Base-by-base conservation (phyloP, 2,888 invertebrate species). In the Ormyrus labotus region DNA sequence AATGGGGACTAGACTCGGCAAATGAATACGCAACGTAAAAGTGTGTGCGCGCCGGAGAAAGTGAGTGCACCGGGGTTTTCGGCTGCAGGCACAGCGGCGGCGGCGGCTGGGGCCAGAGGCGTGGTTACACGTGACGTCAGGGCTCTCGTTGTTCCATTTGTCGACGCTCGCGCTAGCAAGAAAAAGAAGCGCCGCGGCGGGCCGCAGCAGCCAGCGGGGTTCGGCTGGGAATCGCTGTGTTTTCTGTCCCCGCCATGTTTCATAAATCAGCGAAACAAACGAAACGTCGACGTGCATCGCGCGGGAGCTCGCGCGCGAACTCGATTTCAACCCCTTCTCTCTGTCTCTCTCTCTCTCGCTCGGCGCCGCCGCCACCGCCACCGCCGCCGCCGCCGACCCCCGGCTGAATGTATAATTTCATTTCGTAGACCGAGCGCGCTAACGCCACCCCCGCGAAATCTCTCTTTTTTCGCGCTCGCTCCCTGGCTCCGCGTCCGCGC, bases 261-360 rank as follows among this genome's bases (percentile, higher is more conserved):
- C 89, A 89, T 89, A 89, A 89, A 89, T 89, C 89, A 89, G 87
- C 88, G 88, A 89, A 89, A 88, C 89, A 89, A 89, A 89, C 89
- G 89, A 87, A 86, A 87, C 85, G 85, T 85, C 86, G 78, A 67
- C 76, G 76, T 64, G 70, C 76, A 64, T 71, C 64, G 34, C 34
- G 34, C 61, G 61, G 9, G 55, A 34, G 53, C 19, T n/a, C 48
- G 55, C 6, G 53, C 78, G 74, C 45, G 70, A 70, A 80, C 80
- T 75, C 80, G 80, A 81, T 81, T 73, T 73, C 72, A 67, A 74
- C 57, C 68, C 61, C 61, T 57, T 61, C 70, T 64, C 68, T 47
- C 72, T 60, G 71, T 45, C 45, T 9, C 64, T 65, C 74, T 67
- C 67, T 65, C 65, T 74, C 58, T 50, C 76, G 8, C 60, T n/a